phyloP scores from a whole-genome alignment of 2,113 vertebrate genomes.

The Setophaga petechia region DNA sequence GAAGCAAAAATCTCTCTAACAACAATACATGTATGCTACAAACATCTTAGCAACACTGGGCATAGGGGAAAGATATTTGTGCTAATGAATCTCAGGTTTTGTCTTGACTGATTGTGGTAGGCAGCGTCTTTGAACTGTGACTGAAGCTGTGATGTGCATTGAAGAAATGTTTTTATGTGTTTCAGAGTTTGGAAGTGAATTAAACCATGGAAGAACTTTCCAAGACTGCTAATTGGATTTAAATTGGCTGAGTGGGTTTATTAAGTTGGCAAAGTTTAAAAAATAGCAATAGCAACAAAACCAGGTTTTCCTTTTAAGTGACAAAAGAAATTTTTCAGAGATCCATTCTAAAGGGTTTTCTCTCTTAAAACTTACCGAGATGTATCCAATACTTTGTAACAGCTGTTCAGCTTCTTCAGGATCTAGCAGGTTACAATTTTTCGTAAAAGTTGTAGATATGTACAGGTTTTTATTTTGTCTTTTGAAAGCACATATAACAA shows the following conservation, averaged over 20 bases:
- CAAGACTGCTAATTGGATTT: slow-evolving; percentile 35
- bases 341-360: not conserved
- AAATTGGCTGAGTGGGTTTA: not conserved
- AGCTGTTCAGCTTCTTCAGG: not conserved
- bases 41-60: not conserved
- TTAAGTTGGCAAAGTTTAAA: slow-evolving; percentile 5
- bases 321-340: not conserved
- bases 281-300: not conserved
- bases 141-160: not conserved
- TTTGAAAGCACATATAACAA: not conserved
- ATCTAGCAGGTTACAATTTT: not conserved
- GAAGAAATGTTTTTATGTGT: slow-evolving; percentile 13
- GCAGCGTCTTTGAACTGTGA: not conserved
- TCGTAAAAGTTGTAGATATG: not conserved
- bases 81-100: slow-evolving; percentile 28
- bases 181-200: slow-evolving; percentile 36
- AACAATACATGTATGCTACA: not conserved
- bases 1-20: not conserved
- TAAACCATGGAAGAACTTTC: slow-evolving; percentile 33
- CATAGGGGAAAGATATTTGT: not conserved
- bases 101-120: not conserved
- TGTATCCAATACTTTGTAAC: not conserved
- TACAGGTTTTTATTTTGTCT: not conserved
- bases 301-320: not conserved
- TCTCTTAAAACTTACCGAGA: not conserved